Evolutionary conservation across 2,797 vertebrate species (phyloP), one percentile per base, ranked within the genome.

Genomic region (Melanotaenia parkinsoni): DNA sequence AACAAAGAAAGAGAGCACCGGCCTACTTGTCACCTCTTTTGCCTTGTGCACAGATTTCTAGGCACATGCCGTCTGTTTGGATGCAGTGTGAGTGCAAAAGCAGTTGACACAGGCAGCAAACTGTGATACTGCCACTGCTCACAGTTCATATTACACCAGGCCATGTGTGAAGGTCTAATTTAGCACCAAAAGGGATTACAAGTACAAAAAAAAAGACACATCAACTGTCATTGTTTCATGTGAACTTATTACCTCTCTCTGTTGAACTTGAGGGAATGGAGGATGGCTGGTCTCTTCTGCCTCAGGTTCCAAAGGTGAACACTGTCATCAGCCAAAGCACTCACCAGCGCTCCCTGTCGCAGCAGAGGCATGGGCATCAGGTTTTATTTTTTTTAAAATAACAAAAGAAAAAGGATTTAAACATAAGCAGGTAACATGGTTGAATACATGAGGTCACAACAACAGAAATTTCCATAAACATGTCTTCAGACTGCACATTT

Each of bases 181-280:
- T 58, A 85, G 58, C 30, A 67, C 35, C 22, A 24, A 77, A n/a
- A 68, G 58, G 22, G 47, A 18, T 59, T 54, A 77, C 33, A 47
- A 40, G 70, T 47, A 67, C 67, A 58, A 28, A 53, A 10, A 32
- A 45, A 33, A 33, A 63, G 12, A 26, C 2, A 14, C 56, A 22
- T 5, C 18, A 24, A 28, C 28, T 43, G 45, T 51, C 43, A 28
- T 43, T 10, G 63, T 20, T 67, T 20, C 7, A 13, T 1, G 0
- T 1, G 33, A 43, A 2, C 16, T 24, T 28, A 95, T 92, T 91
- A 99, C 98, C 97, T 96, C 95, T 99, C 98, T 94, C 89, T 94
- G 94, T 94, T 99, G 93, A 99, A 99, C 93, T 99, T 99, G 73
- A 99, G 96, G 6, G 98, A 99, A 91, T 99, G 98, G 76, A 99